Evolutionary conservation across 2,113 vertebrate species (phyloP).

Genomic region (Leucopternis melanops): DNA sequence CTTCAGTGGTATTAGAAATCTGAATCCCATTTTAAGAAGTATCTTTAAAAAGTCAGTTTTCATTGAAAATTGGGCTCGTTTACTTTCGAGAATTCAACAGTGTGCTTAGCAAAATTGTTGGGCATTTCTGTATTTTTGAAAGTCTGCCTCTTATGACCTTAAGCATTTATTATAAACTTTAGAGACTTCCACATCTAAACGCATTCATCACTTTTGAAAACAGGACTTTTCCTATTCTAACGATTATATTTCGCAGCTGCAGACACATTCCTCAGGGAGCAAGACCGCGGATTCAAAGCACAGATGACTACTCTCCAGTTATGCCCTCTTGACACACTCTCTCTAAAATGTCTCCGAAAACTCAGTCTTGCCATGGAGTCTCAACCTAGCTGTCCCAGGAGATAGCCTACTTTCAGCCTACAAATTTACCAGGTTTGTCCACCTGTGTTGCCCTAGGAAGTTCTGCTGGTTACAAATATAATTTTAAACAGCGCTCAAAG

Average conservation of each 20-base stretch:
- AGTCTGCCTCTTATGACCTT: not conserved
- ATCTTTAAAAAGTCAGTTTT: not conserved
- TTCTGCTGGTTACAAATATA: not conserved
- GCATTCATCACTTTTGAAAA: not conserved
- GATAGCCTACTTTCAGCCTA: not conserved
- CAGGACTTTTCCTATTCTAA: not conserved
- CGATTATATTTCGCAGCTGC: not conserved
- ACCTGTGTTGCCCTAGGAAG: not conserved
- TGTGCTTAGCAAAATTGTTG: accelerated
- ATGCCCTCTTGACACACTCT: accelerated
- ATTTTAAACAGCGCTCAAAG: not conserved
- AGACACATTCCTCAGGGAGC: not conserved
- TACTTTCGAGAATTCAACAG: not conserved
- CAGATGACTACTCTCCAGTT: not conserved
- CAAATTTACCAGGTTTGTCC: not conserved
- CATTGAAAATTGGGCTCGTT: not conserved
- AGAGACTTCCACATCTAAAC: not conserved
- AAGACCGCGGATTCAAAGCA: accelerated
- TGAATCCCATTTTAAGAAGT: not conserved
- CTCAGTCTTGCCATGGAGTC: not conserved
- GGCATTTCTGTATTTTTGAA: not conserved
- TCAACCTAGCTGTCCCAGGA: not conserved
- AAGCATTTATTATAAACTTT: not conserved
- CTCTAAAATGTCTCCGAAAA: not conserved
- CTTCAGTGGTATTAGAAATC: not conserved